Evolutionary conservation across 2,113 vertebrate species (phyloP), one percentile per base, ranked within the genome.

Genomic region (Ptilonorhynchus violaceus): DNA sequence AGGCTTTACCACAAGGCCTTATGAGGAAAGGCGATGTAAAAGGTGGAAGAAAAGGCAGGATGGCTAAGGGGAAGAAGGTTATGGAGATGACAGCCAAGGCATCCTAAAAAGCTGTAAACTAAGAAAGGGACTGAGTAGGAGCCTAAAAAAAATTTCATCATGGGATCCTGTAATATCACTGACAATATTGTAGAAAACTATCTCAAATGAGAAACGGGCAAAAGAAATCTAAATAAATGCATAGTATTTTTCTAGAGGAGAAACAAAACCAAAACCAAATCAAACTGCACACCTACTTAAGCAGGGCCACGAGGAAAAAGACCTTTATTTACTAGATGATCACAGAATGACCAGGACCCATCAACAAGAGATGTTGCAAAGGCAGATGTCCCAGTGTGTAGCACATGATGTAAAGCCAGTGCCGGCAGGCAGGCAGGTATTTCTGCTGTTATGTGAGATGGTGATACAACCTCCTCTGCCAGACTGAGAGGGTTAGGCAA

Each of bases 201-300:
- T 44, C 63, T 92, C 31, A 69, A 78, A 14, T 4, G 39, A 82
- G 35, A 11, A 82, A 78, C 10, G 7, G 24, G 39, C 35, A 86
- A 86, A 39, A 33, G 56, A 86, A 28, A 69, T 33, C 17, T 39
- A 72, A 85, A 6, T 47, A 42, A 58, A 39, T 13, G 16, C 21
- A 47, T 15, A 22, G 15, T 18, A 53, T 47, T 69, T 19, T 49
- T 85, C 55, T 33, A 92, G 50, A 73, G 21, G 0, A 14, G 33
- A 58, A 37, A 50, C 19, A 3, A 0, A n/a, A n/a, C 28, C 35
- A 30, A 0, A n/a, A n/a, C 28, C 35, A 30, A 63, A 66, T 10
- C 10, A 39, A 64, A 55, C 20, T 30, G 19, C 9, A 14, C 69
- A 21, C 35, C 31, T 64, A 18, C 11, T 59, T 35, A 46, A 55